Evolutionary conservation across 2,797 vertebrate genomes (phyloP).

Genomic region (Salmo trutta): DNA sequence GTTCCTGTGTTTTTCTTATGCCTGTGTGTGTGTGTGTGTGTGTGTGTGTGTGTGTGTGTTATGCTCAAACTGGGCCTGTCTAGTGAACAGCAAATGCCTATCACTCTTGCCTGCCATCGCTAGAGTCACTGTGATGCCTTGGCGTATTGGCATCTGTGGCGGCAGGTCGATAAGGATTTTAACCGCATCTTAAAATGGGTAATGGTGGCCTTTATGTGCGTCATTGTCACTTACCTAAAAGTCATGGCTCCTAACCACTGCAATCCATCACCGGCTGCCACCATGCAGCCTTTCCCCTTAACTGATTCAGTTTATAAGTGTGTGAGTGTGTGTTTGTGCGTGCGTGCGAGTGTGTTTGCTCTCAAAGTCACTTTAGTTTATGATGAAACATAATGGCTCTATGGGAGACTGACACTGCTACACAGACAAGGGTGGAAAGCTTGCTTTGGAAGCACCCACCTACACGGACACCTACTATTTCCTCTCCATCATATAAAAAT

Average conservation of each 20-base stretch:
- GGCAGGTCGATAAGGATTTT: constrained; percentile 75
- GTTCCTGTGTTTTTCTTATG: background rate
- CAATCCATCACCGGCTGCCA: constrained; percentile 77
- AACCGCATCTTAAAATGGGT: constrained; percentile 75
- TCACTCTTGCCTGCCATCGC: constrained; percentile 58
- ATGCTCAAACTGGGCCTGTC: background rate
- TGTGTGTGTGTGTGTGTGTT: background rate
- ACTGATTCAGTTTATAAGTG: constrained; percentile 63
- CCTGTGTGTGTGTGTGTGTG: background rate
- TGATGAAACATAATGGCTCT: constrained; percentile 44
- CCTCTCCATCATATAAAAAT: no score
- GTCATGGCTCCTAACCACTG: constrained; percentile 72
- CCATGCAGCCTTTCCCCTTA: constrained; percentile 67
- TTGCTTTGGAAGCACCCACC: background rate
- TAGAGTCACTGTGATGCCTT: constrained; percentile 62
- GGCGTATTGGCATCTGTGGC: constrained; percentile 72
- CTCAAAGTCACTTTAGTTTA: constrained; percentile 76
- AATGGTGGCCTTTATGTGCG: constrained; percentile 78
- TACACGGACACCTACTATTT: background rate
- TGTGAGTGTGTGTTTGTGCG: background rate
- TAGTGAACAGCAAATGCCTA: constrained; percentile 41
- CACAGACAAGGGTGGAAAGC: constrained; percentile 6
- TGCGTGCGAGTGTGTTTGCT: constrained; percentile 53
- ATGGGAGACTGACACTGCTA: background rate
- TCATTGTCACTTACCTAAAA: constrained; percentile 81